Evolutionary conservation across 2,113 vertebrate genomes (phyloP).

Genomic region (Crotalus helleri): DNA sequence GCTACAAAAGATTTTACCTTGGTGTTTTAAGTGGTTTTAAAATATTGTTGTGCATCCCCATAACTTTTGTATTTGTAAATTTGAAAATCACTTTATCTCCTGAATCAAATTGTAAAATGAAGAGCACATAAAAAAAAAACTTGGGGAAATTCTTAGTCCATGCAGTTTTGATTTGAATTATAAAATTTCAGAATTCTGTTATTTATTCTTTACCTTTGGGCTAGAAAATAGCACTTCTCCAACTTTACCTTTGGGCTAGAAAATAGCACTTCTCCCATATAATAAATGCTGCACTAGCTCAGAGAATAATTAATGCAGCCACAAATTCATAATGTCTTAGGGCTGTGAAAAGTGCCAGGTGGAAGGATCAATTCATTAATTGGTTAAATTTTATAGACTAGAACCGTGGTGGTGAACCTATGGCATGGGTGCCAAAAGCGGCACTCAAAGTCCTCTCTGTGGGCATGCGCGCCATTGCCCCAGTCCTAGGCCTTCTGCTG

Average conservation of each 20-base stretch:
- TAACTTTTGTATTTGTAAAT: not conserved
- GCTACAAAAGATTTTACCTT: not conserved
- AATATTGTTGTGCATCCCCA: not conserved
- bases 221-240: too few relatives aligned
- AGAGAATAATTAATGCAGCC: not conserved
- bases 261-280: not conserved
- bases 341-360: not conserved
- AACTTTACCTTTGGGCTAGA: not conserved
- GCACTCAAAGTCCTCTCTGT: too few relatives aligned
- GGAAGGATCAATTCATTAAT: not conserved
- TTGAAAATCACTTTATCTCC: conserved; percentile 1
- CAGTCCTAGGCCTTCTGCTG: too few relatives aligned
- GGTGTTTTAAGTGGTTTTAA: not conserved
- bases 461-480: too few relatives aligned
- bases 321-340: not conserved
- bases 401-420: too few relatives aligned
- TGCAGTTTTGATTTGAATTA: conserved; percentile 8
- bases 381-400: not conserved
- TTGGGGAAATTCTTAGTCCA: not conserved
- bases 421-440: too few relatives aligned
- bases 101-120: conserved; percentile 14
- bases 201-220: too few relatives aligned
- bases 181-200: not conserved
- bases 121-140: not conserved
- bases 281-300: not conserved